phyloP scores from a whole-genome alignment of 2,113 vertebrate species.

The Eolophus roseicapilla region DNA sequence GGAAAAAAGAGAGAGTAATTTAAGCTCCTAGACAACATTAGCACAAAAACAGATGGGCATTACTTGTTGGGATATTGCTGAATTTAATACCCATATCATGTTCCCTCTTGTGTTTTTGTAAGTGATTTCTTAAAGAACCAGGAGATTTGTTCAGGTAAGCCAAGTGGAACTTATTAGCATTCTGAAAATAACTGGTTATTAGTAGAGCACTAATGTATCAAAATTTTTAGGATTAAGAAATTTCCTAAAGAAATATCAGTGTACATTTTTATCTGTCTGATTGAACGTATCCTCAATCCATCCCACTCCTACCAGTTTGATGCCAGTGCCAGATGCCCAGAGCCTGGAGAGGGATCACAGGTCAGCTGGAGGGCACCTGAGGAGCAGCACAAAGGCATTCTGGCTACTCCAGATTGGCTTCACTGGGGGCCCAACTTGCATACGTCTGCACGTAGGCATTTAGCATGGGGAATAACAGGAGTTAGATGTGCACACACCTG shows the following conservation, averaged over 20 bases:
- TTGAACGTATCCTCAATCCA: not conserved
- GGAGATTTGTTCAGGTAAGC: conserved; percentile 13
- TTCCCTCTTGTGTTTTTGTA: not conserved
- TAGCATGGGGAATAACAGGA: not conserved
- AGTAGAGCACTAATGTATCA: not conserved
- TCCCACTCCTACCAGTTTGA: not conserved
- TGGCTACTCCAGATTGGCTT: not conserved
- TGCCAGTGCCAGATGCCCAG: not conserved
- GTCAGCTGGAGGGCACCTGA: not conserved
- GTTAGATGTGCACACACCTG: not conserved
- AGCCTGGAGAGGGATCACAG: not conserved
- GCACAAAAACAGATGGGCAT: not conserved
- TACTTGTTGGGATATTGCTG: not conserved
- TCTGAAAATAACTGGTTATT: not conserved
- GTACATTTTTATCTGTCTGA: not conserved
- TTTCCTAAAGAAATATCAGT: not conserved
- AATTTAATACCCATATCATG: not conserved
- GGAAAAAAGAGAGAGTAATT: not conserved
- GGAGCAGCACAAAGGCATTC: not conserved
- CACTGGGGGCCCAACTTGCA: not conserved
- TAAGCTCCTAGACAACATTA: not conserved
- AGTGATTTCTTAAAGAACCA: conserved; percentile 19
- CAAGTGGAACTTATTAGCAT: not conserved
- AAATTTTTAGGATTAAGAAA: not conserved
- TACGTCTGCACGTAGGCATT: not conserved